These are phyloP conservation scores for Barypeithes pellucidus DNA, from an alignment of 2,888 invertebrate genomes.

Conservation along the genomic window DNA sequence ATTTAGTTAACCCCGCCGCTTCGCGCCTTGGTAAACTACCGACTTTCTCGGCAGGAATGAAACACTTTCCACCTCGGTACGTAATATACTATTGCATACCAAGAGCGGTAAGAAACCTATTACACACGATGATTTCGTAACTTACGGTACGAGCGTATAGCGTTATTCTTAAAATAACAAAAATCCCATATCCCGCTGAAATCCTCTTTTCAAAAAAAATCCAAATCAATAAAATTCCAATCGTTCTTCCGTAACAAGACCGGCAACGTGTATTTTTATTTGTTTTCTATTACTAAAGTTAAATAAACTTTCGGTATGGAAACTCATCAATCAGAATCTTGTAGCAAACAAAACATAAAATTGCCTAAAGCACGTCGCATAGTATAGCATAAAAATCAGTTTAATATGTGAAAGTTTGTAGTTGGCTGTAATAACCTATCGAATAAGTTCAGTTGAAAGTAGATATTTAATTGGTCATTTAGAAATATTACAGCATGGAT, in stretches of 20 bases:
- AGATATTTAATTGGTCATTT: too few species aligned
- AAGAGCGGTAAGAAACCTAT: too few species aligned
- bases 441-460: too few species aligned
- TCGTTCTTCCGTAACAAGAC: slow-evolving; percentile 37
- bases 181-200: neutral
- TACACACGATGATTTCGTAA: too few species aligned
- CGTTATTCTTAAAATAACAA: slow-evolving; percentile 6
- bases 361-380: neutral
- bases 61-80: too few species aligned
- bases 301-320: slow-evolving; percentile 34
- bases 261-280: slow-evolving; percentile 29
- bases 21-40: too few species aligned
- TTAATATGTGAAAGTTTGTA: neutral
- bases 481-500: too few species aligned
- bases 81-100: too few species aligned
- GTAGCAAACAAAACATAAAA: slow-evolving; percentile 13
- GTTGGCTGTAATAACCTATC: too few species aligned
- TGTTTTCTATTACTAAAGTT: slow-evolving; percentile 42
- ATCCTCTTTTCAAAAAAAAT: neutral
- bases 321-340: slow-evolving; percentile 27
- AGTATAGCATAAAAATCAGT: neutral
- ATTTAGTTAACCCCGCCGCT: too few species aligned
- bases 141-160: too few species aligned
- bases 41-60: too few species aligned
- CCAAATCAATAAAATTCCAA: slow-evolving; percentile 19